Evolutionary conservation across 2,113 vertebrate species (phyloP).

Genomic region (Oxygymnocypris stewartii): DNA sequence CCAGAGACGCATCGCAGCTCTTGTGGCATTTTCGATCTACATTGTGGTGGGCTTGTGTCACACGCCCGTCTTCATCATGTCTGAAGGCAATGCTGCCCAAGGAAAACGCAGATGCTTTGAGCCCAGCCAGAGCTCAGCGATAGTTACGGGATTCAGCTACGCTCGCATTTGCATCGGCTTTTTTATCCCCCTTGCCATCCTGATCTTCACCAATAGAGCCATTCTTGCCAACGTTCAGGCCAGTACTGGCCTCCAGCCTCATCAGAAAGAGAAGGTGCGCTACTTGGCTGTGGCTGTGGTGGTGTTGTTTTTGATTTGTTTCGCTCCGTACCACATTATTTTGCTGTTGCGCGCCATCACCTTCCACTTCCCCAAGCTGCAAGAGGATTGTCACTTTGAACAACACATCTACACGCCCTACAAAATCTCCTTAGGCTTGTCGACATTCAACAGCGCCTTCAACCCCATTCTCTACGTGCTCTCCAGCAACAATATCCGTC

Average conservation of each 20-base stretch:
- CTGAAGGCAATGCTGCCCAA: fast-evolving
- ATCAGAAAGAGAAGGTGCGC: conserved; percentile 78
- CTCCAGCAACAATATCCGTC: conserved; percentile 75
- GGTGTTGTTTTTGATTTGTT: conserved; percentile 83
- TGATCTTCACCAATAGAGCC: conserved; percentile 76
- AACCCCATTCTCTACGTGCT: conserved; percentile 88
- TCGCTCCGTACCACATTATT: conserved; percentile 84
- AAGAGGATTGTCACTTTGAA: conserved; percentile 68
- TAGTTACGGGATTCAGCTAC: conserved; percentile 67
- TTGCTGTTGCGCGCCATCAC: conserved; percentile 72
- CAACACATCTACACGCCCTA: conserved; percentile 69
- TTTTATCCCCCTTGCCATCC: conserved; percentile 72
- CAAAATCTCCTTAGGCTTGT: conserved; percentile 78
- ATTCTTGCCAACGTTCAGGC: conserved; percentile 70
- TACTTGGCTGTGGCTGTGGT: conserved; percentile 73
- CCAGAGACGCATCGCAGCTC: conserved; percentile 60
- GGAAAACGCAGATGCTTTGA: conserved; percentile 77
- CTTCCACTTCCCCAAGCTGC: conserved; percentile 61
- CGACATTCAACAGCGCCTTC: conserved; percentile 78
- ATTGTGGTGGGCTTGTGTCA: conserved; percentile 67
- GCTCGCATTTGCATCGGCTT: conserved; percentile 79
- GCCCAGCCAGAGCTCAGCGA: conserved; percentile 51
- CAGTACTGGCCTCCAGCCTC: conserved; percentile 69
- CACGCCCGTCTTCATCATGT: conserved; percentile 70
- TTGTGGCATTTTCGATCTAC: conserved; percentile 58